Conservation (phyloP, 2,797 vertebrate species). For the Pseudocheirus occidentalis region DNA sequence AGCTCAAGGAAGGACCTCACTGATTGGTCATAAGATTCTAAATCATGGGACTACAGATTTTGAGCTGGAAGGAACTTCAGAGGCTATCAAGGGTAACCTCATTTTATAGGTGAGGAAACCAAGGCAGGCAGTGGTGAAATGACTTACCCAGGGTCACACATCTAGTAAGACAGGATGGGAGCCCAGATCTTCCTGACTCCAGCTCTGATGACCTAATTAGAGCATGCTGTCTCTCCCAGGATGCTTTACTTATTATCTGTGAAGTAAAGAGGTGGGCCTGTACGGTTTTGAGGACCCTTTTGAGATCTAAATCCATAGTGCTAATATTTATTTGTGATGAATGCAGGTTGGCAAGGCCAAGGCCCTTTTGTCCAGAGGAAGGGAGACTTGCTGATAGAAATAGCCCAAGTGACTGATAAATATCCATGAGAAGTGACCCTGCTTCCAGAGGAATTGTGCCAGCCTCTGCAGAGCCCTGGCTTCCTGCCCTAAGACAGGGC, state of each 20-base stretch:
- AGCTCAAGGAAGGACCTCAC: background rate
- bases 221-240: background rate
- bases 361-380: background rate
- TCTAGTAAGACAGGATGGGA: background rate
- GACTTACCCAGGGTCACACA: background rate
- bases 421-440: background rate
- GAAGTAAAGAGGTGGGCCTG: background rate
- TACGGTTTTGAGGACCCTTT: background rate
- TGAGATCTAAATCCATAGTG: background rate
- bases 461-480: background rate
- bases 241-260: background rate
- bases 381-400: background rate
- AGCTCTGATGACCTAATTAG: background rate
- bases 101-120: background rate
- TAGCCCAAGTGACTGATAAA: background rate
- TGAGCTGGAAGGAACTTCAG: background rate
- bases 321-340: background rate
- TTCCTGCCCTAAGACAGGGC: background rate
- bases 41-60: background rate
- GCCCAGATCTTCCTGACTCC: background rate
- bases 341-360: background rate
- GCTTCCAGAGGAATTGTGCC: background rate
- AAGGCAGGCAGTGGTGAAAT: background rate
- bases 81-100: background rate
- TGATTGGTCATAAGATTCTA: background rate